These are phyloP conservation scores for Anabas testudineus DNA, from an alignment of 2,797 vertebrate genomes.

Conservation along the genomic window DNA sequence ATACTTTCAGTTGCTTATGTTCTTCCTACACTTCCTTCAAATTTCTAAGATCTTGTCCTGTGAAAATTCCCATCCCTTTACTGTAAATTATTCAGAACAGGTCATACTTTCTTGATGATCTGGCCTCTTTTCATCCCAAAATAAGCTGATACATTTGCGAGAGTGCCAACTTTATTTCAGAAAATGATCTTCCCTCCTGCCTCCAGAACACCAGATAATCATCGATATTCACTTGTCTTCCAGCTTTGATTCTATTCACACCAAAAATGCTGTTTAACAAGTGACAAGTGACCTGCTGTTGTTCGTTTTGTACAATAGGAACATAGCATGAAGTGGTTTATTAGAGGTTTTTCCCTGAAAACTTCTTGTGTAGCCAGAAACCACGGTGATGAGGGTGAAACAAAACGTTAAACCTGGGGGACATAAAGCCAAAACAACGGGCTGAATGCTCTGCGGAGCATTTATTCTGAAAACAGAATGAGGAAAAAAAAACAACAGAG, in stretches of 20 bases:
- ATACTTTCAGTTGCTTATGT: conserved; percentile 6
- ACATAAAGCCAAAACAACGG: not conserved
- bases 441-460: not conserved
- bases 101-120: conserved; percentile 22
- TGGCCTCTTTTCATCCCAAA: conserved; percentile 13
- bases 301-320: no score
- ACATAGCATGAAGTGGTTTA: not conserved
- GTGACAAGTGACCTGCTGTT: no score
- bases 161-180: not conserved
- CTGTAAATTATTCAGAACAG: conserved; percentile 33
- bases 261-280: no score
- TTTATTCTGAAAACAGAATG: conserved; percentile 18
- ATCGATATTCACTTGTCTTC: not conserved
- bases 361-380: not conserved
- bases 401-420: not conserved
- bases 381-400: not conserved
- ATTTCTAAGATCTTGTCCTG: not conserved
- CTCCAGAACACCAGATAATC: no score
- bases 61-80: conserved; percentile 2
- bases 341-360: not conserved
- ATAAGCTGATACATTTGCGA: not conserved
- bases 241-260: not conserved
- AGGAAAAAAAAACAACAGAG: conserved; percentile 36
- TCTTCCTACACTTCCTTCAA: conserved; percentile 22
- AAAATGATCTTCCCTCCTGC: not conserved